Percentiles rank a stretch among this genome's conserved stretches.
These are phyloP conservation scores for Drosophila quadrilineata DNA, from an alignment of 1,140 invertebrate genomes.

Conservation along the genomic window DNA sequence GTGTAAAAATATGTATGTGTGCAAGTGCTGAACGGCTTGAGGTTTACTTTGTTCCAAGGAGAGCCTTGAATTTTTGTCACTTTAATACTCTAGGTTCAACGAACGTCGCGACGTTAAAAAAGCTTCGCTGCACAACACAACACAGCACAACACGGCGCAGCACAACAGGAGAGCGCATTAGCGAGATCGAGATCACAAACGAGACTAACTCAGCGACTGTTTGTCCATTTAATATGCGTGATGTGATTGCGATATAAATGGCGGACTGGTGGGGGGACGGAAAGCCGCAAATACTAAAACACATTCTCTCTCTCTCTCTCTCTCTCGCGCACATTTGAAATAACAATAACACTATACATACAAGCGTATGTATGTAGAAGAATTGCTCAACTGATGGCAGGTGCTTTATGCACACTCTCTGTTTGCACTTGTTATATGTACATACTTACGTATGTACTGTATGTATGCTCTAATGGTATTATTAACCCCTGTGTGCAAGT, in stretches of 20 bases:
- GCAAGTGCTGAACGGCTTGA: slow-evolving; percentile 45
- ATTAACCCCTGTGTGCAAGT: slow-evolving; percentile 28
- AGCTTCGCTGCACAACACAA: slow-evolving; percentile 15
- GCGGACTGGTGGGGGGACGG: background rate
- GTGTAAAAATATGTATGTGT: slow-evolving; percentile 13
- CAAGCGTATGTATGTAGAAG: too few relatives aligned
- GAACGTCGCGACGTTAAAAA: slow-evolving; percentile 46
- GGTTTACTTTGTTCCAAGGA: slow-evolving; percentile 52
- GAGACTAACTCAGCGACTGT: slow-evolving; percentile 23
- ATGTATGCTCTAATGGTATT: slow-evolving; percentile 37
- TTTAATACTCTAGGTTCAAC: slow-evolving; percentile 53
- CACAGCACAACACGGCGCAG: too few relatives aligned
- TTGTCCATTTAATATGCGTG: slow-evolving; percentile 32
- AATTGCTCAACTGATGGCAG: slow-evolving; percentile 9
- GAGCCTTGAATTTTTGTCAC: slow-evolving; percentile 65
- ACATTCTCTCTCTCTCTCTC: too few relatives aligned
- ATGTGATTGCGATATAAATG: slow-evolving; percentile 36
- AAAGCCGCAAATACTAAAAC: too few relatives aligned
- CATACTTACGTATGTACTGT: slow-evolving; percentile 7
- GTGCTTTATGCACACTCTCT: too few relatives aligned
- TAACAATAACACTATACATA: too few relatives aligned
- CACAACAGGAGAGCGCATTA: slow-evolving; percentile 32
- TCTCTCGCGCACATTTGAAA: slow-evolving; percentile 18
- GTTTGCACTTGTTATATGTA: too few relatives aligned
- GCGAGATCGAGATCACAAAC: slow-evolving; percentile 41